Conservation (phyloP, 2,113 vertebrate species). For the Dissostichus mawsoni region DNA sequence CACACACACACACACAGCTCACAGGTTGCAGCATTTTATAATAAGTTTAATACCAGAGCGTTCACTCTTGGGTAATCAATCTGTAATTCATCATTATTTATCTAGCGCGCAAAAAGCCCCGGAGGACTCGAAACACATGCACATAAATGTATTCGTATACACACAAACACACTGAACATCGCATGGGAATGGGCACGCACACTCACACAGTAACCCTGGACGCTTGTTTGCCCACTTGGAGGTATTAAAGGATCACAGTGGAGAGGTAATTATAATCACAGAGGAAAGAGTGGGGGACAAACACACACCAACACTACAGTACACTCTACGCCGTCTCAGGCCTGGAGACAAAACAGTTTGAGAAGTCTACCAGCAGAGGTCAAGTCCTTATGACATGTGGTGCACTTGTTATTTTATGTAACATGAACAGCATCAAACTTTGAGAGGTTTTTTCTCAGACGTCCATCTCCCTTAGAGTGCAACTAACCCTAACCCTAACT, state of each 20-base stretch:
- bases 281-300: constrained; percentile 42
- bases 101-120: constrained; percentile 63
- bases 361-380: constrained; percentile 17
- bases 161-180: constrained; percentile 35
- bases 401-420: neutral
- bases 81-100: constrained; percentile 82
- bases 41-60: constrained; percentile 73
- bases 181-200: constrained; percentile 31
- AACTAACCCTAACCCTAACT: neutral
- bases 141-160: neutral
- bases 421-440: neutral
- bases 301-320: constrained; percentile 45
- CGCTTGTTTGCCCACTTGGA: constrained; percentile 65
- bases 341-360: constrained; percentile 27
- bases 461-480: neutral
- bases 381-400: constrained; percentile 5
- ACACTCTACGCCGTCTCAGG: neutral
- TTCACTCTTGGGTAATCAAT: constrained; percentile 82
- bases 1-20: constrained; percentile 10
- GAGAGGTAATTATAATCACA: constrained; percentile 76
- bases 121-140: constrained; percentile 34
- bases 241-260: constrained; percentile 67
- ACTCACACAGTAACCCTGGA: constrained; percentile 41
- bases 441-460: neutral
- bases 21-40: constrained; percentile 69